Conservation (phyloP, 2,797 vertebrate species). For the Thripadectes ignobilis region DNA sequence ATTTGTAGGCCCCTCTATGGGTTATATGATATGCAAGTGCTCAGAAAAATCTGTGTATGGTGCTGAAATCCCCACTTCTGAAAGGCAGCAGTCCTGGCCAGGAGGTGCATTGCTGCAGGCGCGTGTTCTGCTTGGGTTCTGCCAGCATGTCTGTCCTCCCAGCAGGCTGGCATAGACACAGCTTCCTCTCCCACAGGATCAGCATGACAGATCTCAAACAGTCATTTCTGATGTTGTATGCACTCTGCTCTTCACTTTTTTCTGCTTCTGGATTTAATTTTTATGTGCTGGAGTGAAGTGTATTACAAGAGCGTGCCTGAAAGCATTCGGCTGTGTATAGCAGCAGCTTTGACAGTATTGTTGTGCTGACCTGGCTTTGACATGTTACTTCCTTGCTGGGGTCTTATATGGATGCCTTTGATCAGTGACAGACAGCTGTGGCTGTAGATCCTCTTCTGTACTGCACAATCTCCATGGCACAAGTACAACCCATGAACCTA, state of each 20-base stretch:
- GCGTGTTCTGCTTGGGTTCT: not conserved
- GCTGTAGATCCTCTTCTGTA: not conserved
- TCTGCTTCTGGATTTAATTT: slow-evolving; percentile 1
- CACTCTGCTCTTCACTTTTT: not conserved
- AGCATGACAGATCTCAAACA: not conserved
- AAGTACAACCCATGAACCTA: not conserved
- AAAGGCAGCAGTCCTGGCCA: not conserved
- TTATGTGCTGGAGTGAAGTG: not conserved
- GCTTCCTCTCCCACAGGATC: not conserved
- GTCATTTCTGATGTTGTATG: not conserved
- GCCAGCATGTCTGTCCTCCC: not conserved
- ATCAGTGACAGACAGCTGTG: not conserved
- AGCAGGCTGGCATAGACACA: not conserved
- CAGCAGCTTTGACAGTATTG: not conserved
- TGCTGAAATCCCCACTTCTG: not conserved
- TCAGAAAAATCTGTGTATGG: not conserved
- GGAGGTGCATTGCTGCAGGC: not conserved
- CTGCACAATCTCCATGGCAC: not conserved
- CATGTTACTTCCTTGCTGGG: not conserved
- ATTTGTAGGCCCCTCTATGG: not conserved
- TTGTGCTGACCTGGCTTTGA: not conserved
- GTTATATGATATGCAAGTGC: not conserved
- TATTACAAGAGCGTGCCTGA: not conserved
- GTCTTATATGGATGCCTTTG: not conserved
- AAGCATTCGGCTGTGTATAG: not conserved